Base-by-base conservation (phyloP, 2,888 invertebrate species). In the Asteroscopus sphinx region DNA sequence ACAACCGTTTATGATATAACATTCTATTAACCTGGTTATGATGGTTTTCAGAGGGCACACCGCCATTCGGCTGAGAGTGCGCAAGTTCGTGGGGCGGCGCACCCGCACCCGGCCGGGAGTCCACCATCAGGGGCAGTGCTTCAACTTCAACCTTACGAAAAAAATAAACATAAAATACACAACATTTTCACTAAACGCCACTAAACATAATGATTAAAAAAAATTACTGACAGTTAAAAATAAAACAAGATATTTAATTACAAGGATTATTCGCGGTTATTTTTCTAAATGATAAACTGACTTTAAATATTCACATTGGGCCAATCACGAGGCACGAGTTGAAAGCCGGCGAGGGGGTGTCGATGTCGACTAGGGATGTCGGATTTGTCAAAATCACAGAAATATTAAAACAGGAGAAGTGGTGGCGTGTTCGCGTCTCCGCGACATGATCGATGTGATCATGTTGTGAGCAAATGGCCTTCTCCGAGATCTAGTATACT, bases 121-220 rank as follows among this genome's bases (percentile, higher is more conserved):
- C 93, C 87, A 93, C 93, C 93, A 93, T 94, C 61, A 91, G 88
- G 82, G 93, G 93, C 64, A 91, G 81, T 49, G 90, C 86, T 82
- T 87, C 83, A 54, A 91, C 85, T 87, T 92, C 92, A 89, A 92
- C 88, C 93, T 94, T 33, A 32, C 9, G 26, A 30, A 25, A 70
- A 13, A 49, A 37, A 12, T 9, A 30, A 15, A 6, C 12, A 57
- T 63, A 13, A 25, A 36, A 26, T 12, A 37, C 2, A 15, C 32
- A n/a, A 44, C 9, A 16, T 7, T 3, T 21, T 30, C 16, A 9
- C 6, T 13, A 1, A 2, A 12, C 11, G 48, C 59, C 45, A 55
- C 56, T 55, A 55, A 12, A 13, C 25, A 45, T 45, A 56, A 13
- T 6, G 0, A 21, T 7, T 36, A 13, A 21, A 0, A 5, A 47